Evolutionary conservation across 2,797 vertebrate species (phyloP).

Genomic region (Falco novaeseelandiae): DNA sequence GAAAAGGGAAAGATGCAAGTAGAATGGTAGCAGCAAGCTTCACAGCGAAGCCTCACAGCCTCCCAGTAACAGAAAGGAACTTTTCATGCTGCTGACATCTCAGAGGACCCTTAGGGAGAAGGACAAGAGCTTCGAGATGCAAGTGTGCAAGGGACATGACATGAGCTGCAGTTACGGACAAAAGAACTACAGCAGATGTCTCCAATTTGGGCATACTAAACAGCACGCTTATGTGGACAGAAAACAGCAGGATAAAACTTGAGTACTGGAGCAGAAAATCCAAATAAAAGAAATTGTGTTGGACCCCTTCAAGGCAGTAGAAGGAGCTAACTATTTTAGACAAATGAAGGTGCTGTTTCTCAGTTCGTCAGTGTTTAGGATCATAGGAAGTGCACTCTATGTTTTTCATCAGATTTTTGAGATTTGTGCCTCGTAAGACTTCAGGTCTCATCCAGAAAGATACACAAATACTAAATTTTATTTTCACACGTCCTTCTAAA

Average conservation of each 20-base stretch:
- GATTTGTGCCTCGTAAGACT: background rate
- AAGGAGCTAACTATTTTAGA: background rate
- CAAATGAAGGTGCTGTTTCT: background rate
- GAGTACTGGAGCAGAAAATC: background rate
- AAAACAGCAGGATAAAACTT: background rate
- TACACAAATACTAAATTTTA: background rate
- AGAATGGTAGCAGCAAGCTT: background rate
- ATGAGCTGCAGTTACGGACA: background rate
- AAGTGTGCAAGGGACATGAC: background rate
- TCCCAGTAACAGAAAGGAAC: background rate
- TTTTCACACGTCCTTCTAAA: background rate
- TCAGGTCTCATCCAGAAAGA: background rate
- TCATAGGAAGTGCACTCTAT: background rate
- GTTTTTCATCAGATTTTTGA: background rate
- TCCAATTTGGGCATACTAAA: background rate
- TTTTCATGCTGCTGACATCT: background rate
- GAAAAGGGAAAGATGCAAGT: background rate
- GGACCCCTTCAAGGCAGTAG: background rate
- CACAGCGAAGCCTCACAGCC: background rate
- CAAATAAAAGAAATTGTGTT: background rate
- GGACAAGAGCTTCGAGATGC: background rate
- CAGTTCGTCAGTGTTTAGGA: background rate
- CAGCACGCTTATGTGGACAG: rapidly evolving
- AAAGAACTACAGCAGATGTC: background rate
- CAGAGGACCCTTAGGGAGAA: background rate